Conservation (phyloP, 2,888 invertebrate species). For the Cordilura impudica region DNA sequence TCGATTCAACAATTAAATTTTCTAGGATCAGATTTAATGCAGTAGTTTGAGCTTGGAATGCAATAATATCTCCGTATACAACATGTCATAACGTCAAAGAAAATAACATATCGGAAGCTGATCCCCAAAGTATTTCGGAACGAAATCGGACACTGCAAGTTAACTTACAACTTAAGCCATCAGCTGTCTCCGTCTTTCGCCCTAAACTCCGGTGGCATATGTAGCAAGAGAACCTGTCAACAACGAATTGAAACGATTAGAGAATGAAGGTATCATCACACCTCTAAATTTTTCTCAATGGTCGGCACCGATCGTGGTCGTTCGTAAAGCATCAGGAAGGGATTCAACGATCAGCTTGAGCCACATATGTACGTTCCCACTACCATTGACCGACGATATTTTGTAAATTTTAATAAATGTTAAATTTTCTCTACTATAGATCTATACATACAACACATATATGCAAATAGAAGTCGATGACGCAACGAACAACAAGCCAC, state of each 20-base stretch:
- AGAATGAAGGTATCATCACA: slow-evolving; percentile 52
- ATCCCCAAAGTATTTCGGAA: too few species aligned
- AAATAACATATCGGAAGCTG: too few species aligned
- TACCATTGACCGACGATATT: slow-evolving; percentile 60
- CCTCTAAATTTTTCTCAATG: slow-evolving; percentile 61
- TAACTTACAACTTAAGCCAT: slow-evolving; percentile 37
- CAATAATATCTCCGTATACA: slow-evolving; percentile 25
- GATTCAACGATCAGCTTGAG: slow-evolving; percentile 61
- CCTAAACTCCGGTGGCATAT: slow-evolving; percentile 61
- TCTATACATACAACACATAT: slow-evolving; percentile 61
- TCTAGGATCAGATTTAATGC: slow-evolving; percentile 48
- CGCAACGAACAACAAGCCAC: slow-evolving; percentile 57
- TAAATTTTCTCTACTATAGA: slow-evolving; percentile 54
- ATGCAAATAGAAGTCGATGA: slow-evolving; percentile 62
- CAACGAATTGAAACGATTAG: slow-evolving; percentile 43
- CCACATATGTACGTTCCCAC: slow-evolving; percentile 61
- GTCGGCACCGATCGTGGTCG: slow-evolving; percentile 62
- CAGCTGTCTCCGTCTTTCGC: slow-evolving; percentile 46
- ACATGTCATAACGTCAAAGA: too few species aligned
- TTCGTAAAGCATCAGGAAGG: slow-evolving; percentile 58
- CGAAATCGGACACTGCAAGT: too few species aligned
- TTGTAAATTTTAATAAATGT: slow-evolving; percentile 46
- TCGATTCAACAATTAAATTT: too few species aligned
- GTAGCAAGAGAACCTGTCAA: slow-evolving; percentile 49
- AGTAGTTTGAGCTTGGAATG: slow-evolving; percentile 51